phyloP scores from a whole-genome alignment of 2,797 vertebrate species.

The Muscicapa comitata region DNA sequence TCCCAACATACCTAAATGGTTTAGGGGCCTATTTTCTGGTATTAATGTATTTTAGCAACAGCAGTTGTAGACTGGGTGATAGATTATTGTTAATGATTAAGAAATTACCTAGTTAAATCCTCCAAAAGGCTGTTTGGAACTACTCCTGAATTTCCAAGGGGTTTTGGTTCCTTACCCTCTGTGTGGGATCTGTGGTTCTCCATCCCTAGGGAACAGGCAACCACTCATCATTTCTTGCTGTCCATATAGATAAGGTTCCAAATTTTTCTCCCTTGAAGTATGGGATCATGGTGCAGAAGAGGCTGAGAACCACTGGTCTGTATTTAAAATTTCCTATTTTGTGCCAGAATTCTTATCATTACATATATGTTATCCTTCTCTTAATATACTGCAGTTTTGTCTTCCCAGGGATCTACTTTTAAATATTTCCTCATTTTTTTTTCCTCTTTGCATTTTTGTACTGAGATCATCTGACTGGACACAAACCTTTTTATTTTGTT shows the following conservation, averaged over 20 bases:
- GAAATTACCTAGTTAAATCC: neutral
- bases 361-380: neutral
- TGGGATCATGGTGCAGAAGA: neutral
- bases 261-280: neutral
- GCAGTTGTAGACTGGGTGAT: neutral
- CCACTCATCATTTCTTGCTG: neutral
- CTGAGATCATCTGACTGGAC: neutral
- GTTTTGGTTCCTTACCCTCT: neutral
- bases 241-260: neutral
- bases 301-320: conserved; percentile 7
- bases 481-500: neutral
- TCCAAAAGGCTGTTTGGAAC: neutral
- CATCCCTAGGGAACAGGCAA: neutral
- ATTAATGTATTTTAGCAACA: neutral
- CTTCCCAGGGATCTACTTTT: conserved; percentile 11
- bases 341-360: too few relatives aligned
- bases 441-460: neutral
- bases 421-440: neutral
- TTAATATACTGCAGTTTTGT: neutral
- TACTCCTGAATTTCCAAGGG: neutral
- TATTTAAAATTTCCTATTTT: conserved; percentile 21
- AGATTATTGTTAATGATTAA: neutral
- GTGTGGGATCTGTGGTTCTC: neutral
- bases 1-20: neutral
- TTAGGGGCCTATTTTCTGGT: neutral